Conservation (phyloP, 2,113 vertebrate species). For the Ctenomys sociabilis region DNA sequence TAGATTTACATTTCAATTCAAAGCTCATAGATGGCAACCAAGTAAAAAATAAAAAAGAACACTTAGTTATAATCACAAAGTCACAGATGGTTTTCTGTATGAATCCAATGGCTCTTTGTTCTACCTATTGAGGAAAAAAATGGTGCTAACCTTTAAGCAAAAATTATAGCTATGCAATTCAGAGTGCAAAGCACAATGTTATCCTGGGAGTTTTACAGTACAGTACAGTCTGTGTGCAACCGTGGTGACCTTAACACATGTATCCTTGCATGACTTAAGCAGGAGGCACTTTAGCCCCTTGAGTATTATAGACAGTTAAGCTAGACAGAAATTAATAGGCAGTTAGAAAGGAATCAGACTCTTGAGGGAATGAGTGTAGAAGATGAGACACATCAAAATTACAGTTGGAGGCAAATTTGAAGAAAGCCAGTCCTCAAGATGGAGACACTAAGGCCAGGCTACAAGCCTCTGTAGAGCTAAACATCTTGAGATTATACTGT, state of each 20-base stretch:
- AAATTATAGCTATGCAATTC: slow-evolving; percentile 22
- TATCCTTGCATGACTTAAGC: not conserved
- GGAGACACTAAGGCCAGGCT: not conserved
- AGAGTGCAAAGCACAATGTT: not conserved
- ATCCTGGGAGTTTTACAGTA: not conserved
- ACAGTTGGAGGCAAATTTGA: not conserved
- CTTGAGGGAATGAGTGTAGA: not conserved
- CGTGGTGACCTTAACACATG: not conserved
- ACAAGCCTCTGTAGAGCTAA: not conserved
- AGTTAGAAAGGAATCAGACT: not conserved
- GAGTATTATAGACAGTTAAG: not conserved
- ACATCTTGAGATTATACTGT: not conserved
- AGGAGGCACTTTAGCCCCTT: not conserved
- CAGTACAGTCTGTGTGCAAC: not conserved
- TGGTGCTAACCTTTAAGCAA: not conserved
- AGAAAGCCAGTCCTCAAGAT: not conserved
- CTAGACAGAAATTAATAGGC: not conserved
- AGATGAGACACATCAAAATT: not conserved
- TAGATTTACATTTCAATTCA: slow-evolving; percentile 56
- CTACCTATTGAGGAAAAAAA: not conserved
- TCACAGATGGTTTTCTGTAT: slow-evolving; percentile 29
- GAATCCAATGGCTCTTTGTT: slow-evolving; percentile 39
- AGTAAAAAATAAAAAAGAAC: slow-evolving; percentile 56
- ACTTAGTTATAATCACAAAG: slow-evolving; percentile 43
- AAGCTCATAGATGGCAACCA: not conserved